Base-by-base conservation (phyloP, 2,113 vertebrate species). In the human (Homo sapiens) region DNA sequence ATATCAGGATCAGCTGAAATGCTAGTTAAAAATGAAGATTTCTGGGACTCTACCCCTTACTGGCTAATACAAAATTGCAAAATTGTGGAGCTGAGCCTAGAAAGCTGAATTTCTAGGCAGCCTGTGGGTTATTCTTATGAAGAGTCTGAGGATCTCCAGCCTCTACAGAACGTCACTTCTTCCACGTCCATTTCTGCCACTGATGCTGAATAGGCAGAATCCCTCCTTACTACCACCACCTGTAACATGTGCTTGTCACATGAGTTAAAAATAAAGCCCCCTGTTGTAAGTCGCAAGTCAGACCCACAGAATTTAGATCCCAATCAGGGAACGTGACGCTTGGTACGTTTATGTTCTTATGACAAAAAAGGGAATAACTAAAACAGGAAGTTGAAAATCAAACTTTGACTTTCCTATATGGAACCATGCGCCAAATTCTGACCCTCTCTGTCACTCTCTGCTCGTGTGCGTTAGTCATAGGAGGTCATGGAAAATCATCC, bases 311-410 rank as follows among this genome's bases (percentile, higher is more conserved):
- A 79, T 73, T 89, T 22, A 45, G 72, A 93, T 30, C 13, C 50
- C 76, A 43, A 9, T 64, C 57, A 45, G 45, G 10, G 20, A 22
- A 27, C 18, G 8, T 64, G 64, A 84, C 1, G 0, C 72, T 94
- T 22, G 5, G 11, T 50, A 50, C 80, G 55, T 50, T 3, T 57
- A 20, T 87, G 32, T 98, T 96, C 94, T 96, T 90, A 96, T 97
- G 96, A 96, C 97, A 38, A 64, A 96, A 94, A 70, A 30, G 52
- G 43, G 79, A 95, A 43, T 94, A 81, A 87, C 50, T 78, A 48
- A 98, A 98, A 96, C n/a, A 96, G 96, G 98, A 98, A 98, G 97
- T 93, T 84, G 78, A 45, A 64, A 85, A 97, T 97, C 81, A 97
- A 96, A 98, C 89, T 88, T 89, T 82, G 94, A 93, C 72, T 92